Percentiles rank a stretch among this genome's conserved stretches.
Conservation (phyloP, 2,113 vertebrate species). For the Loxodonta africana region DNA sequence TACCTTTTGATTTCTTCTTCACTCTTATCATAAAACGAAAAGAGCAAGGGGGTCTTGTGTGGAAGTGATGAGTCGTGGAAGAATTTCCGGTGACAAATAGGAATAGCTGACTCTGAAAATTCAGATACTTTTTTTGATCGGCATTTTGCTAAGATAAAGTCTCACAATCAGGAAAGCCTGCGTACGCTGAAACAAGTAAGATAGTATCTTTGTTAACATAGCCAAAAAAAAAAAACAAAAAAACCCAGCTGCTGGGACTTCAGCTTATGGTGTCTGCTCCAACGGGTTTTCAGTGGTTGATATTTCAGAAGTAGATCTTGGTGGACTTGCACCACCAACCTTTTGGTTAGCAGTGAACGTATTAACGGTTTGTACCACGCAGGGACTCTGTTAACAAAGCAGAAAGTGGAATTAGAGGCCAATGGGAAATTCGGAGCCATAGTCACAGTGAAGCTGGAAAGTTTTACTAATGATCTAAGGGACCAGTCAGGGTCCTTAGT, state of each 20-base stretch:
- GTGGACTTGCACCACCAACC: neutral
- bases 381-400: constrained; percentile 40
- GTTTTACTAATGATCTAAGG: neutral
- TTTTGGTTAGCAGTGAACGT: neutral
- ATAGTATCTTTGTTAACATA: constrained; percentile 27
- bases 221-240: neutral
- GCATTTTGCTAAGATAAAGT: constrained; percentile 38
- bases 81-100: neutral
- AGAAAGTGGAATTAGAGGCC: constrained; percentile 17
- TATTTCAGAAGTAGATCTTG: neutral
- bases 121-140: constrained; percentile 19
- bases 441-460: neutral
- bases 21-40: constrained; percentile 48
- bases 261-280: neutral
- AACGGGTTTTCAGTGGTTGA: neutral
- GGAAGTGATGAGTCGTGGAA: constrained; percentile 49
- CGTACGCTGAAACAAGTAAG: constrained; percentile 55
- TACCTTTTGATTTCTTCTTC: constrained; percentile 34
- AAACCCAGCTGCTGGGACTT: neutral
- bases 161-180: constrained; percentile 18
- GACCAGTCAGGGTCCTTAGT: neutral
- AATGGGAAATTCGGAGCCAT: neutral
- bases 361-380: neutral
- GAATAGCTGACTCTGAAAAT: constrained; percentile 56
- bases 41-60: constrained; percentile 25